Conservation (phyloP, 2,113 vertebrate genomes). For the Narcine bancroftii region DNA sequence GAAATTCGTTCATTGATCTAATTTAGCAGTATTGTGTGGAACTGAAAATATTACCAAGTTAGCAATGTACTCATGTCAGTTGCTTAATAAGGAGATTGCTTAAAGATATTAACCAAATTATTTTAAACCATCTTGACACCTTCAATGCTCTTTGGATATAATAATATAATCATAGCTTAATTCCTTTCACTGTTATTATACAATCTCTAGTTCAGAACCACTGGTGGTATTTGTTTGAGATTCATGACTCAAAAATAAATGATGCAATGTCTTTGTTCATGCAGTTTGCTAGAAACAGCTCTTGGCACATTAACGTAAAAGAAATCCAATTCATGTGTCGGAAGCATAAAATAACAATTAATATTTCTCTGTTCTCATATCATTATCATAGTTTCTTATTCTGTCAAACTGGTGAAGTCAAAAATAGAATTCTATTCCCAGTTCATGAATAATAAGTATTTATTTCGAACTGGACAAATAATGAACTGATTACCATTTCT, state of each 20-base stretch:
- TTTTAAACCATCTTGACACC: not conserved
- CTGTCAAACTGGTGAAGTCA: constrained; percentile 43
- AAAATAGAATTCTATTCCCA: constrained; percentile 43
- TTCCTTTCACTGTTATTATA: constrained; percentile 5
- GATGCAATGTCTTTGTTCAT: not conserved
- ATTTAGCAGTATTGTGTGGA: not conserved
- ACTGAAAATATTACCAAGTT: not conserved
- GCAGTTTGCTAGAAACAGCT: constrained; percentile 26
- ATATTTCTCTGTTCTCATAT: constrained; percentile 46
- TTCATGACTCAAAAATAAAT: constrained; percentile 12
- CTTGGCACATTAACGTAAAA: constrained; percentile 38
- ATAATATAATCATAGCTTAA: not conserved
- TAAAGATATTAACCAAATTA: not conserved
- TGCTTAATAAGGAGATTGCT: not conserved
- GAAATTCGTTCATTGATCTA: not conserved
- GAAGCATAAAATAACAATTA: constrained; percentile 42
- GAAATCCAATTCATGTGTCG: constrained; percentile 47
- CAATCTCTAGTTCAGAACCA: not conserved
- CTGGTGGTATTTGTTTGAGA: not conserved
- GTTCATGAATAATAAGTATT: constrained; percentile 47
- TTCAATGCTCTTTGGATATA: not conserved
- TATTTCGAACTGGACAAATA: constrained; percentile 37
- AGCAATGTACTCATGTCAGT: no score
- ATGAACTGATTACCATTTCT: constrained; percentile 38
- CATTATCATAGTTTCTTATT: constrained; percentile 44